phyloP scores from a whole-genome alignment of 2,888 invertebrate genomes.

The Tipula vernalis region DNA sequence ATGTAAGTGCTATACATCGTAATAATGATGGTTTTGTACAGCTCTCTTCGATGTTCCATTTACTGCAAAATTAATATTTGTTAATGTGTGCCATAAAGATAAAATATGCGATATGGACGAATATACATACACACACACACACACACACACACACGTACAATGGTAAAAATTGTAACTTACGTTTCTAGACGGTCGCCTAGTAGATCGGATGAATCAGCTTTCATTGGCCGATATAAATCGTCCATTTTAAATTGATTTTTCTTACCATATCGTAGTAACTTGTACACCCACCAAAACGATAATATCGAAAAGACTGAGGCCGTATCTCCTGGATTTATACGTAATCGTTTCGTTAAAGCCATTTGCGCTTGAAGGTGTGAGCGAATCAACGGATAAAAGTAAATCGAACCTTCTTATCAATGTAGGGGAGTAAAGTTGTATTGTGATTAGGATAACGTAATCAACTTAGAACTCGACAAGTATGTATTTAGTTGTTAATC shows the following conservation, averaged over 20 bases:
- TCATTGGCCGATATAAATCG: conserved; percentile 39
- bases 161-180: conserved; percentile 24
- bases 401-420: not conserved
- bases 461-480: too few species aligned
- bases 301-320: conserved; percentile 36
- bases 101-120: too few species aligned
- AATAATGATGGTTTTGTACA: not conserved
- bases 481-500: too few species aligned
- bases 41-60: not conserved
- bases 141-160: too few species aligned
- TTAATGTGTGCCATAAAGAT: too few species aligned
- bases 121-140: too few species aligned
- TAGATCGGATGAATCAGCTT: conserved; percentile 35
- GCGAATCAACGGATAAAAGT: not conserved
- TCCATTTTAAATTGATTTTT: conserved; percentile 35
- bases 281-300: conserved; percentile 41
- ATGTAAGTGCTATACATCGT: not conserved
- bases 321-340: conserved; percentile 35
- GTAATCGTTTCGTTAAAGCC: conserved; percentile 10
- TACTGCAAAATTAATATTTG: not conserved
- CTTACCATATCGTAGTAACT: conserved; percentile 38
- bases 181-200: conserved; percentile 39
- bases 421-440: too few species aligned
- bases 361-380: not conserved
- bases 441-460: too few species aligned